Percentiles rank a stretch among this genome's conserved stretches.
phyloP scores from a whole-genome alignment of 2,113 vertebrate genomes.

The Prietella phreatophila region DNA sequence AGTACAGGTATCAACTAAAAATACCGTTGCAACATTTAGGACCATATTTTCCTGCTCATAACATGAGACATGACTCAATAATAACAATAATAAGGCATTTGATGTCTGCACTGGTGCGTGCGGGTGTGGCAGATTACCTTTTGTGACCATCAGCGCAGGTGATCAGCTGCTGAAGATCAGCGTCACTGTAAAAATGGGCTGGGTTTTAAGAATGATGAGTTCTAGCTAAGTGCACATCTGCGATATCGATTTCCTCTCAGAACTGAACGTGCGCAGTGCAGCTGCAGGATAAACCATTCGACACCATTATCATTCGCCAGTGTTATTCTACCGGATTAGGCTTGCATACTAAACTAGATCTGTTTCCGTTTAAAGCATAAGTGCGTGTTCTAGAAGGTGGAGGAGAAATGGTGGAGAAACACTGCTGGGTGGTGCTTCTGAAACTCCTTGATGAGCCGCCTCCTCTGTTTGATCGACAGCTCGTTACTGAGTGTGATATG shows the following conservation, averaged over 20 bases:
- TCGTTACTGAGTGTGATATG: conserved; percentile 64
- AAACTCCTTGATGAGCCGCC: conserved; percentile 78
- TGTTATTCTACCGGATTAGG: neutral
- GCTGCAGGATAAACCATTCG: neutral
- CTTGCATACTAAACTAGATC: neutral
- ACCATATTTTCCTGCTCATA: neutral
- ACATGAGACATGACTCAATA: neutral
- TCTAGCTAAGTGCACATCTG: neutral
- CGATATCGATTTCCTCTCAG: neutral
- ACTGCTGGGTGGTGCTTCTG: conserved; percentile 77
- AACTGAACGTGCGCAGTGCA: neutral
- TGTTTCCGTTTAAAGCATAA: neutral
- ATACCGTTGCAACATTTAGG: neutral
- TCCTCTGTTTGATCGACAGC: conserved; percentile 73
- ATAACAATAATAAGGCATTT: neutral
- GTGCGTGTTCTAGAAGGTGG: conserved; percentile 56
- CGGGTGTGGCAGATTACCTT: neutral
- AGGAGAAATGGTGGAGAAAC: conserved; percentile 70
- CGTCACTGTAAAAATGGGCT: too few relatives aligned
- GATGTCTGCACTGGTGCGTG: neutral
- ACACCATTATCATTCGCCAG: neutral
- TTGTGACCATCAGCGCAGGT: neutral
- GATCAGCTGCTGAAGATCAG: neutral
- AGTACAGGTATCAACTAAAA: neutral
- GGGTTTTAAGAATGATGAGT: neutral